These are phyloP conservation scores for Epinotia ramella DNA, from an alignment of 2,888 invertebrate genomes.

Conservation along the genomic window DNA sequence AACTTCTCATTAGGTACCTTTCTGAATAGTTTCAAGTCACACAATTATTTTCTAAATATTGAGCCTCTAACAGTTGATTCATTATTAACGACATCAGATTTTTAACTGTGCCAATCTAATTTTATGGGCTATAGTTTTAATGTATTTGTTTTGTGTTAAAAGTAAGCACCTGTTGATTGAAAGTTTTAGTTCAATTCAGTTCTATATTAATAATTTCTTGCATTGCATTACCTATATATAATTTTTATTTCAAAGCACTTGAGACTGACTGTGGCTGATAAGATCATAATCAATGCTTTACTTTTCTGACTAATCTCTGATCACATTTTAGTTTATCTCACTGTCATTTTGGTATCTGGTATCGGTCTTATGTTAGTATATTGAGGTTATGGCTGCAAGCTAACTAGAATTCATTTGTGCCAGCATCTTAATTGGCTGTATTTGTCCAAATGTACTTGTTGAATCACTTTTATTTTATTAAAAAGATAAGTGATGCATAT, in stretches of 20 bases:
- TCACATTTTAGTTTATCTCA: neutral
- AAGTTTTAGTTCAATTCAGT: neutral
- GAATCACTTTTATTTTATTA: neutral
- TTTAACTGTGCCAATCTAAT: neutral
- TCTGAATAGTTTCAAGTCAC: neutral
- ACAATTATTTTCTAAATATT: neutral
- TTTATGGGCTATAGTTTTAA: too few relatives aligned
- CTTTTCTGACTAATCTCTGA: slow-evolving; percentile 2
- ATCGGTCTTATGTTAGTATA: neutral
- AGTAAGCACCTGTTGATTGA: slow-evolving; percentile 24
- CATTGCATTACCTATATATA: neutral
- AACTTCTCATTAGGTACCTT: neutral
- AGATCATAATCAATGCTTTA: slow-evolving; percentile 12
- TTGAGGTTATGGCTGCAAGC: neutral
- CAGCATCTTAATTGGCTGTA: neutral
- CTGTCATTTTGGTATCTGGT: neutral
- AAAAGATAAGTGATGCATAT: neutral
- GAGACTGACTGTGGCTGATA: neutral
- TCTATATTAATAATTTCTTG: neutral
- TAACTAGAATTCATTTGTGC: neutral
- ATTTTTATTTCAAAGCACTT: neutral
- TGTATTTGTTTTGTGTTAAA: slow-evolving; percentile 5
- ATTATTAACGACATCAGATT: neutral
- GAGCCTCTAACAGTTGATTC: too few relatives aligned
- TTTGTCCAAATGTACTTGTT: neutral